Evolutionary conservation across 1,140 invertebrate species (phyloP).

Genomic region (Myzus persicae): DNA sequence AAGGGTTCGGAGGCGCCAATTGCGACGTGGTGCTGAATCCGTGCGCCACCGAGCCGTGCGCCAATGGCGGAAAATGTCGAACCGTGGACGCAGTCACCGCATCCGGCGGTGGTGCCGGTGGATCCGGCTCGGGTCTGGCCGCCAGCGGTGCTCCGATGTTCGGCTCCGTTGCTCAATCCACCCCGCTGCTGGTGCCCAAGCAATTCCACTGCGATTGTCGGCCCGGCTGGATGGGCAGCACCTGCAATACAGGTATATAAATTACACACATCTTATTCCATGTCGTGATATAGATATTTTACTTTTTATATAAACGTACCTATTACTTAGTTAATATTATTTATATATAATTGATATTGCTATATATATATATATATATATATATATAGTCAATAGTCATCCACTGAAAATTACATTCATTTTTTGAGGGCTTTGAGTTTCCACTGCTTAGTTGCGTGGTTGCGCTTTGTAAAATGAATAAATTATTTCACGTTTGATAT

Average conservation of each 20-base stretch:
- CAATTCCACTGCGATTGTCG: slow-evolving; percentile 79
- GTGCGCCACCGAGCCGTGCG: slow-evolving; percentile 86
- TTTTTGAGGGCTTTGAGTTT: background rate
- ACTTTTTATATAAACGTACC: background rate
- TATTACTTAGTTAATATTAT: too few species aligned
- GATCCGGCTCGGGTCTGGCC: slow-evolving; percentile 83
- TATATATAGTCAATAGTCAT: too few species aligned
- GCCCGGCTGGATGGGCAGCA: slow-evolving; percentile 80
- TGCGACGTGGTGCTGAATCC: slow-evolving; percentile 93
- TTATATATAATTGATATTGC: too few species aligned
- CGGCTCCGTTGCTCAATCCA: slow-evolving; percentile 59
- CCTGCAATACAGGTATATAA: slow-evolving; percentile 76
- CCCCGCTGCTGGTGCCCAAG: slow-evolving; percentile 63
- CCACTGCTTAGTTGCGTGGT: background rate
- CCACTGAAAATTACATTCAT: background rate
- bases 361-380: too few species aligned
- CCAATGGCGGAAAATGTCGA: slow-evolving; percentile 81
- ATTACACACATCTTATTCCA: background rate
- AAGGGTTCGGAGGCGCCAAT: slow-evolving; percentile 88
- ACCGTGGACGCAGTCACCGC: slow-evolving; percentile 79
- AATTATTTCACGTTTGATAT: background rate
- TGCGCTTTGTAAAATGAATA: too few species aligned
- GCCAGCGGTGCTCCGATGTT: slow-evolving; percentile 65
- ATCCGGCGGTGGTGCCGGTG: slow-evolving; percentile 71
- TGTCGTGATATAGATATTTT: background rate